These are phyloP conservation scores for Tupaia tana DNA, from an alignment of 2,113 vertebrate species.

Conservation along the genomic window DNA sequence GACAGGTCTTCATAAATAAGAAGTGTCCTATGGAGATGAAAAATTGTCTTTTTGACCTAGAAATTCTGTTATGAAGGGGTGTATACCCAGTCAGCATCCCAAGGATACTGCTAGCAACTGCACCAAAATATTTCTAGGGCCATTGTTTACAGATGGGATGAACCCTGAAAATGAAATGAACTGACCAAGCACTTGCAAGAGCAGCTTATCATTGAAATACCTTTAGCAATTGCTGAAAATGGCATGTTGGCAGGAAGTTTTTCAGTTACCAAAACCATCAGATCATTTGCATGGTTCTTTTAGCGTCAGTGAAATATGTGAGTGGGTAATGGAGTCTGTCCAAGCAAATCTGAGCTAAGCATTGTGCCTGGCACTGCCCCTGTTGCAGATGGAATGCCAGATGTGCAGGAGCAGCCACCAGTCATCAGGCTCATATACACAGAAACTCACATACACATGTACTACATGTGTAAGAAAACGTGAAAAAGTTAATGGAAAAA, in stretches of 20 bases:
- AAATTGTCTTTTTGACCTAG: constrained; percentile 4
- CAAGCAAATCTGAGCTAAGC: constrained; percentile 64
- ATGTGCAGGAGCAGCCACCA: constrained; percentile 52
- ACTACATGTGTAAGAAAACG: neutral
- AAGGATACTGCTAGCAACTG: constrained; percentile 35
- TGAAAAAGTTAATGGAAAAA: no score
- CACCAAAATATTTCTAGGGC: constrained; percentile 45
- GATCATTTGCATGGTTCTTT: constrained; percentile 71
- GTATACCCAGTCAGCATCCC: neutral
- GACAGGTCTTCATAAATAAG: neutral
- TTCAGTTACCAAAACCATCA: constrained; percentile 73
- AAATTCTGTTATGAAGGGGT: neutral
- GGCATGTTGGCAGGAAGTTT: constrained; percentile 50
- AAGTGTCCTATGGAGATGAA: neutral
- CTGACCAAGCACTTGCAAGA: constrained; percentile 26
- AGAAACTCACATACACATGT: neutral
- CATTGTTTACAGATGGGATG: constrained; percentile 61
- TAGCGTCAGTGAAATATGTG: constrained; percentile 58
- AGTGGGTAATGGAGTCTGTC: constrained; percentile 62
- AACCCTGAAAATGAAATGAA: constrained; percentile 61
- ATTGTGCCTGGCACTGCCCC: constrained; percentile 42
- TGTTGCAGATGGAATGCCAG: constrained; percentile 66
- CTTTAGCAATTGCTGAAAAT: constrained; percentile 68
- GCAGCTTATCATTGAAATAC: constrained; percentile 44
- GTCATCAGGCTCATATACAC: neutral